These are phyloP conservation scores for Pseudachorutes palmiensis DNA, from an alignment of 1,140 invertebrate species.

Conservation along the genomic window DNA sequence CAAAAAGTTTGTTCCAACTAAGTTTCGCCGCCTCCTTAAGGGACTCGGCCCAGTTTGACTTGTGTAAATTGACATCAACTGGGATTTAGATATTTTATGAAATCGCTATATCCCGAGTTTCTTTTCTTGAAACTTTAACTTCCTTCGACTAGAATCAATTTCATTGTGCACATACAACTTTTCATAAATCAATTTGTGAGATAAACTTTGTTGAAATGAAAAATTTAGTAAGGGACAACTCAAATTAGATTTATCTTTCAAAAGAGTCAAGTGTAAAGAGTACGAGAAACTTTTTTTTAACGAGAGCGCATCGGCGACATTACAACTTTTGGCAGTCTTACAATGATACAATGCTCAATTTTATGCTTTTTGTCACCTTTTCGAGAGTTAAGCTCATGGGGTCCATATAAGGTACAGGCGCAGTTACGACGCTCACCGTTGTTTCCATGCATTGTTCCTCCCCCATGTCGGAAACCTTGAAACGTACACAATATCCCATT, in stretches of 20 bases:
- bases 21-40: no score
- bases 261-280: not conserved
- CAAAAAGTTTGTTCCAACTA: no score
- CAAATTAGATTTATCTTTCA: not conserved
- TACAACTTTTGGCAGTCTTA: no score
- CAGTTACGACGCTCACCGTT: constrained; percentile 22
- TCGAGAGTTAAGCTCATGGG: constrained; percentile 12
- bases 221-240: not conserved
- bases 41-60: no score
- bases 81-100: no score
- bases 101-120: no score
- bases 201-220: not conserved
- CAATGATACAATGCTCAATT: no score
- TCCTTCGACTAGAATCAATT: not conserved
- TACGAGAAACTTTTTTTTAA: constrained; percentile 13
- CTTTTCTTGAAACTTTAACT: not conserved
- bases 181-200: not conserved
- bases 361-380: constrained; percentile 1
- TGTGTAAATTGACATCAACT: no score
- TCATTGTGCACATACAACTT: constrained; percentile 1
- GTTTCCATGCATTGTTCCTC: constrained; percentile 24
- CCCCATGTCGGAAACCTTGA: constrained; percentile 26
- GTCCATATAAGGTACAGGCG: constrained; percentile 24
- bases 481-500: constrained; percentile 4
- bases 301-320: no score